A percentile compares a stretch with the other conserved stretches of the same genome.
Evolutionary conservation across 2,888 invertebrate genomes (phyloP).

Genomic region (Caenorhabditis sp.): DNA sequence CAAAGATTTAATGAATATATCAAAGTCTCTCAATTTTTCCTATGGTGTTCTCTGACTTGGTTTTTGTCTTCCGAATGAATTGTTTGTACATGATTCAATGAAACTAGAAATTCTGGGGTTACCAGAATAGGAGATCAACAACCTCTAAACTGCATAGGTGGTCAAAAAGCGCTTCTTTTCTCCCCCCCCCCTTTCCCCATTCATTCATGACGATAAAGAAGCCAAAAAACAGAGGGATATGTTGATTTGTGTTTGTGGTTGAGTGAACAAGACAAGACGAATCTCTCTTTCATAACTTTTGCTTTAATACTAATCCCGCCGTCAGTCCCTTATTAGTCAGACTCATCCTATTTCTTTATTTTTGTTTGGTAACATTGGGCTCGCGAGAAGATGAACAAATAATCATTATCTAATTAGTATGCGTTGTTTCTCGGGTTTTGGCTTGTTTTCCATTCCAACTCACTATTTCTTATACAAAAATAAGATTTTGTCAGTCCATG

Average conservation of each 20-base stretch:
- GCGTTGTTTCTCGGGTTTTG: background rate
- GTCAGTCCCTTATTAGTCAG: background rate
- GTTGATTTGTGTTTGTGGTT: conserved; percentile 32
- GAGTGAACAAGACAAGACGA: conserved; percentile 31
- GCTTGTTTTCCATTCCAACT: background rate
- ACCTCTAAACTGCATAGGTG: too few relatives aligned
- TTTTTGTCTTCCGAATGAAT: background rate
- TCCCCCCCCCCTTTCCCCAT: too few relatives aligned
- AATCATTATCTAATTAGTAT: background rate
- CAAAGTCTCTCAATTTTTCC: conserved; percentile 42
- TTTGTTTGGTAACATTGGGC: background rate
- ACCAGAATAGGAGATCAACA: too few relatives aligned
- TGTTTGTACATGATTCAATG: too few relatives aligned
- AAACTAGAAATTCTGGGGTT: too few relatives aligned
- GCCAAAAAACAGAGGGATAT: conserved; percentile 11
- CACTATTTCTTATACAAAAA: too few relatives aligned
- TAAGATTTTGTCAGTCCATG: too few relatives aligned
- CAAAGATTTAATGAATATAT: conserved; percentile 45
- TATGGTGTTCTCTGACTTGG: conserved; percentile 27
- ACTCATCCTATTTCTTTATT: conserved; percentile 17
- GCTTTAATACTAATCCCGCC: background rate
- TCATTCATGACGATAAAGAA: conserved; percentile 19
- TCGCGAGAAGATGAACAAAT: background rate
- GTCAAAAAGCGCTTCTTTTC: conserved; percentile 7
- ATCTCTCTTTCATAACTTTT: conserved; percentile 7